Base-by-base conservation (phyloP, 1,140 invertebrate genomes). In the Drosophila yakuba region DNA sequence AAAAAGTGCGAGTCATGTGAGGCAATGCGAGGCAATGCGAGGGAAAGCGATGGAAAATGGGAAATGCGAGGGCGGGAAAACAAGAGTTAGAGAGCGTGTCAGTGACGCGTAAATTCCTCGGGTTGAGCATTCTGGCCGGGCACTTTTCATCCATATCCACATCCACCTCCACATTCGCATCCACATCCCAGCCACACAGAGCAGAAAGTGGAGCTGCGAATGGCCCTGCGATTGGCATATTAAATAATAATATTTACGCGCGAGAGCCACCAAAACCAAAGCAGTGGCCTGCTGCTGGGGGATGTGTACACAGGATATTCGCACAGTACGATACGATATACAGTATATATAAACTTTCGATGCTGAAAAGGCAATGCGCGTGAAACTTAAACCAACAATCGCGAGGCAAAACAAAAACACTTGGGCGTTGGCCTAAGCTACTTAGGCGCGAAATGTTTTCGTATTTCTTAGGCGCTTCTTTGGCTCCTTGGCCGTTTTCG, bases 241-340 rank as follows among this genome's bases (percentile, higher is more conserved):
- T 88, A 83, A 88, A 89, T 86, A 83, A 88, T 89, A 88, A 88
- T 88, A 88, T 88, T 88, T 88, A 63, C 63, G 76, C 79, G 74
- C 79, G 43, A 72, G 55, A 56, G 82, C 78, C 45, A 67, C 45
- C 63, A 71, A 78, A 50, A 66, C 59, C 64, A 68, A 76, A 68
- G 44, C 73, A 35, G n/a, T 48, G 41, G 48, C 51, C 59, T 41
- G 35, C 59, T 41, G 35, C 51, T 12, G 12, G 51, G 48, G 43
- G 28, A 47, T 68, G 55, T 58, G 43, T 74, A 51, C 32, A 50
- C 14, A 48, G 41, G 47, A 63, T 54, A 52, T 68, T 45, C 47
- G 35, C 14, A 17, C 12, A 25, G 12, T 69, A 25, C 23, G 23
- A 23, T 25, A 25, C 23, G 20, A 20, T 20, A 20, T 20, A 20